These are phyloP conservation scores for Pelmatolapia mariae DNA, from an alignment of 2,113 vertebrate species.

Conservation along the genomic window DNA sequence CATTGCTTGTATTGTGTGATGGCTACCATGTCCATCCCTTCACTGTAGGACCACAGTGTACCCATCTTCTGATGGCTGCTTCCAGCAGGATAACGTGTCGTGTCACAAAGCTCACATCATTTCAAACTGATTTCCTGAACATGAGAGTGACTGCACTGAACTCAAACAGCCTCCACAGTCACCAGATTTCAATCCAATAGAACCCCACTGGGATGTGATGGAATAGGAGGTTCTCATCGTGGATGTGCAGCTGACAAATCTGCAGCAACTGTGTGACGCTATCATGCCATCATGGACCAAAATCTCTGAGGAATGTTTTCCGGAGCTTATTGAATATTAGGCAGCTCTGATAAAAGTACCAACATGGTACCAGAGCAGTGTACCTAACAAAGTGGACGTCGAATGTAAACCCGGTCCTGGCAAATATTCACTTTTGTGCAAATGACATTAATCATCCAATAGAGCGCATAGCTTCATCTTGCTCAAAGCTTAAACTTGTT, in stretches of 20 bases:
- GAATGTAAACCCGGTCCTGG: rapidly evolving
- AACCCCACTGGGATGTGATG: neutral
- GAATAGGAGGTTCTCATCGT: neutral
- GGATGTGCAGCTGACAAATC: neutral
- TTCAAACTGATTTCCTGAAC: neutral
- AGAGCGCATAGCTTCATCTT: neutral
- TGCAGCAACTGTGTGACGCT: neutral
- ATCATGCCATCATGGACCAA: neutral
- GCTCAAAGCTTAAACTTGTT: neutral
- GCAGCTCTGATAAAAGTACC: neutral
- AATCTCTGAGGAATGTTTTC: neutral
- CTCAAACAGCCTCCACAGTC: neutral
- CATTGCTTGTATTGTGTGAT: neutral
- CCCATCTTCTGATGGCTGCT: neutral
- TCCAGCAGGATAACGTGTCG: neutral
- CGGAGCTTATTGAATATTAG: neutral
- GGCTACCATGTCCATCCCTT: neutral
- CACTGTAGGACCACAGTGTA: neutral
- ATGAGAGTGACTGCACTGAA: neutral
- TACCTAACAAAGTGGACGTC: rapidly evolving
- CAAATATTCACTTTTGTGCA: neutral
- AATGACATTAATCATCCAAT: neutral
- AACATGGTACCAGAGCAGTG: neutral
- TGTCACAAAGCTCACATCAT: neutral
- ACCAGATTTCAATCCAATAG: neutral